Base-by-base conservation (phyloP, 2,113 vertebrate species). In the Stercorarius parasiticus region DNA sequence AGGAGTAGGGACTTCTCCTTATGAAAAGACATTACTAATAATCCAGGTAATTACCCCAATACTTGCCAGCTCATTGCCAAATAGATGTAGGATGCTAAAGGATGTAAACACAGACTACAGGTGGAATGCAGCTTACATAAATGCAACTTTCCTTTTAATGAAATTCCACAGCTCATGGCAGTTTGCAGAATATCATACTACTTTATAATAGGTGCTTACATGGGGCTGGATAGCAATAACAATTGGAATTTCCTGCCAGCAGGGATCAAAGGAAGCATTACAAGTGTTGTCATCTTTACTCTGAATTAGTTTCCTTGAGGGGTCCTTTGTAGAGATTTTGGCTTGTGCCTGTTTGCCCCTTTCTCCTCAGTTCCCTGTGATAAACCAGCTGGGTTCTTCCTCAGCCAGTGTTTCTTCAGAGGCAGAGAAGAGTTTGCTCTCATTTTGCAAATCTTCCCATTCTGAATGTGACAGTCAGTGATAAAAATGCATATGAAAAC, bases 181-280 rank as follows among this genome's bases (percentile, higher is more conserved):
- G 66, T 69, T 91, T 92, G 50, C n/a, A 83, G 73, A 52, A 49
- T 59, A 47, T 77, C 52, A 30, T 80, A 30, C 5, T 58, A 18
- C 53, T 69, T 79, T 49, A 9, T 77, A 50, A 36, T 20, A 40
- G 55, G 34, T 70, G 25, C 38, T 91, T 80, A 16, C 11, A 1
- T 21, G 52, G 81, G n/a, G 32, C 36, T 79, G 20, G 42, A 59
- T 65, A 58, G 59, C 82, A 96, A 55, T 95, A 96, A 90, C 85
- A 66, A n/a, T 32, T 73, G 74, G 93, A 93, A 92, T 95, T 95
- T 86, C 82, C 87, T 85, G 53, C 45, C 67, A 42, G 78, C 74
- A 70, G 58, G 6, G 45, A 65, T 91, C 93, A 71, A 71, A 94
- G 77, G 47, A 71, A 82, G 26, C 56, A 26, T 72, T 93, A 6